Base-by-base conservation (phyloP, 2,113 vertebrate species). In the Charadrius vociferus region DNA sequence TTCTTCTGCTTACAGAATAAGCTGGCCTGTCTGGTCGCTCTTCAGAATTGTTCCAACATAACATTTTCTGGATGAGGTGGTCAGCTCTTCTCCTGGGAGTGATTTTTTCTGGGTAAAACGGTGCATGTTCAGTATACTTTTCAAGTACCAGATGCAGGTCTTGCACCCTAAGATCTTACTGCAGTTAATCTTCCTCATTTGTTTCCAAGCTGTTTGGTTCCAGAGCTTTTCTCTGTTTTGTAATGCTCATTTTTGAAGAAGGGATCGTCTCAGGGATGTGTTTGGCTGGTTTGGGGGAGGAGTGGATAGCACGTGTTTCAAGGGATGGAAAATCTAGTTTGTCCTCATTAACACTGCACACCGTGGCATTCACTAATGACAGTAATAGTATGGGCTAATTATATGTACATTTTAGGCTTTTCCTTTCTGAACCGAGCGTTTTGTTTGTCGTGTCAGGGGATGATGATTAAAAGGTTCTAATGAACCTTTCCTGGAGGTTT, bases 61-160 rank as follows among this genome's bases (percentile, higher is more conserved):
- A 7, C 22, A 23, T 56, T 53, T 88, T 71, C 50, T 65, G 72
- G 52, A 39, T 1, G 4, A 53, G 56, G 11, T 50, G 34, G 49
- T 83, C 14, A 0, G 14, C 49, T 65, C 9, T 49, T 66, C 18
- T 84, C 20, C 50, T 0, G 0, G 47, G 72, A 68, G 4, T 9
- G 53, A n/a, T 59, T 80, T 29, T 29, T 18, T 68, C 43, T 61
- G 49, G 12, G 13, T 73, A 27, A 43, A 77, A 12, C 2, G 4
- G 6, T 45, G 27, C 1, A 0, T 21, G 17, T 53, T 72, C 1
- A 0, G 19, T 80, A 12, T 6, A 65, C 23, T 17, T 81, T 43
- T 78, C 34, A 62, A 43, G 30, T 78, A 20, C 14, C 19, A 6
- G 34, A 7, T 63, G 19, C 14, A 79, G 1, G 47, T 84, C 34